A percentile compares a stretch with the other conserved stretches of the same genome.
Evolutionary conservation across 2,113 vertebrate genomes (phyloP).

Genomic region (Eretmochelys imbricata): DNA sequence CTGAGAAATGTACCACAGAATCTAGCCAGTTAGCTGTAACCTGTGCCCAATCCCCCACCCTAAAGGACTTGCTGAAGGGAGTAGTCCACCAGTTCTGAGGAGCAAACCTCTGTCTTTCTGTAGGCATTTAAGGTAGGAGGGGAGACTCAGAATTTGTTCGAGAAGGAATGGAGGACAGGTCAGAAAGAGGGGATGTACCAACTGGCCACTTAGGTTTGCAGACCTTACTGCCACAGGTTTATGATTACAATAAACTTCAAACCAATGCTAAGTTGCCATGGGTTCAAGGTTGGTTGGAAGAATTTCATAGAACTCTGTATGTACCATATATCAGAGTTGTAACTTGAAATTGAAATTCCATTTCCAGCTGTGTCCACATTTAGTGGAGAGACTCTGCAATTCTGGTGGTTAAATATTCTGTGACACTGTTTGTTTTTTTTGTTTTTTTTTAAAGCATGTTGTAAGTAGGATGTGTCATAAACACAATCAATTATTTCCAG

Average conservation of each 20-base stretch:
- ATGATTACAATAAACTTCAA: constrained; percentile 11
- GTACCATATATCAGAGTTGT: background rate
- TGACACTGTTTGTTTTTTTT: constrained; percentile 33
- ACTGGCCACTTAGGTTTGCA: background rate
- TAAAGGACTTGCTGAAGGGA: background rate
- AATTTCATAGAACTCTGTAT: background rate
- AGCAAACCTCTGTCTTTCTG: background rate
- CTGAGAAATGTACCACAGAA: background rate
- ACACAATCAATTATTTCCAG: constrained; percentile 72
- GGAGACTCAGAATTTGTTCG: background rate
- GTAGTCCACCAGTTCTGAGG: background rate
- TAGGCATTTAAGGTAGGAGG: background rate
- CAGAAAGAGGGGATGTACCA: background rate
- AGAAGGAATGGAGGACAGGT: background rate
- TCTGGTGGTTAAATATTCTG: constrained; percentile 48
- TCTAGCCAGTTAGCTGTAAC: background rate
- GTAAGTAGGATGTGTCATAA: constrained; percentile 54
- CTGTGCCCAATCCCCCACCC: too few species aligned
- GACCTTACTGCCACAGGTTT: background rate
- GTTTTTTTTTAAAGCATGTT: constrained; percentile 22
- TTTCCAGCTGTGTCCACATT: constrained; percentile 52
- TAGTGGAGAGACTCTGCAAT: constrained; percentile 32
- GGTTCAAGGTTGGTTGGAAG: background rate
- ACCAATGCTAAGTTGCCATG: constrained; percentile 5
- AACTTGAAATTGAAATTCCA: constrained; percentile 50